A percentile compares a stretch with the other conserved stretches of the same genome.
Conservation (phyloP, 2,888 invertebrate genomes). For the Empis stercorea region DNA sequence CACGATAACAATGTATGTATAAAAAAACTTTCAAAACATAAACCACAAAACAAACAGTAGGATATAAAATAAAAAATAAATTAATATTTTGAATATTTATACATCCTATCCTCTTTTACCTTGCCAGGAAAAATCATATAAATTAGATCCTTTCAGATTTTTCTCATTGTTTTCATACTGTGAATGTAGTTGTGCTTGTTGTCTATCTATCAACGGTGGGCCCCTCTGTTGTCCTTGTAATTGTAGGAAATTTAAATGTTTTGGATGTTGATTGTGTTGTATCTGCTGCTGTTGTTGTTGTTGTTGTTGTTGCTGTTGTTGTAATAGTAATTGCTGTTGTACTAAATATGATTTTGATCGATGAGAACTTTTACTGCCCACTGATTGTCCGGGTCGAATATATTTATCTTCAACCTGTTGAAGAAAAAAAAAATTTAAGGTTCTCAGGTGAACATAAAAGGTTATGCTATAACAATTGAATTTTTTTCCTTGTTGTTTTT, state of each 20-base stretch:
- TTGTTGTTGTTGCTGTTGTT: conserved; percentile 25
- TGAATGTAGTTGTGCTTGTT: neutral
- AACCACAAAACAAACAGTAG: no score
- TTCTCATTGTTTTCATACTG: neutral
- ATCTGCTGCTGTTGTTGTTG: conserved; percentile 22
- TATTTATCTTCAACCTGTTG: conserved; percentile 34
- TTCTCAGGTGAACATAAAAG: no score
- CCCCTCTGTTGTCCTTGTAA: conserved; percentile 25
- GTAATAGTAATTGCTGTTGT: conserved; percentile 15
- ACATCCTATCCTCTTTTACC: no score
- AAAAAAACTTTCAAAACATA: no score
- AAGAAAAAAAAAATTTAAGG: neutral
- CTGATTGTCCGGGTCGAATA: conserved; percentile 29
- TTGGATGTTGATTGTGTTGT: conserved; percentile 22
- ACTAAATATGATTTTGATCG: conserved; percentile 20
- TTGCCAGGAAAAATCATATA: no score
- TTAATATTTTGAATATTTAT: no score
- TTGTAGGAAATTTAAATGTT: conserved; percentile 24
- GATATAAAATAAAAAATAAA: no score
- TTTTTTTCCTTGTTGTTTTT: no score
- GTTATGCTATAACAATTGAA: no score
- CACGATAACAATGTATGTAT: no score
- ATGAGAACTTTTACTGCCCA: conserved; percentile 29
- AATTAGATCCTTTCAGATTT: neutral
- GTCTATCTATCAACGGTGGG: conserved; percentile 28